Conservation (phyloP, 2,113 vertebrate genomes). For the Larimichthys polyactis region DNA sequence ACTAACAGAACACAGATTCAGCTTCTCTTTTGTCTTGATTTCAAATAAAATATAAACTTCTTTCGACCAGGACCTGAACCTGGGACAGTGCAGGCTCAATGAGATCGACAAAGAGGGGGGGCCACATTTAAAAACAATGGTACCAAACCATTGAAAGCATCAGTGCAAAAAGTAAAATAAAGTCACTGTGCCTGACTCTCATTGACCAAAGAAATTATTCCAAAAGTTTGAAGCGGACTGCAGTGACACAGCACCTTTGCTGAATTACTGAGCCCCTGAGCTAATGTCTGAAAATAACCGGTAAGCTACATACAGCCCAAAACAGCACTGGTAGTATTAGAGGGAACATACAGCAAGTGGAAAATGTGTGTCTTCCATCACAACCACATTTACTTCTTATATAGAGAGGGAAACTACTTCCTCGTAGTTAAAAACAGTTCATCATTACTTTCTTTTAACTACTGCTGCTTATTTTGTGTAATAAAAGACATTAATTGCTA, state of each 20-base stretch:
- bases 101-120: too few species aligned
- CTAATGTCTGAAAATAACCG: not conserved
- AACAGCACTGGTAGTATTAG: not conserved
- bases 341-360: not conserved
- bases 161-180: too few species aligned
- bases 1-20: too few species aligned
- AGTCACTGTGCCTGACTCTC: not conserved
- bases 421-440: not conserved
- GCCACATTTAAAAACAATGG: too few species aligned
- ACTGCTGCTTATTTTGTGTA: not conserved
- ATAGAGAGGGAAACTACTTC: not conserved
- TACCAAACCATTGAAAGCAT: not conserved
- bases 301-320: not conserved
- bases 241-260: not conserved
- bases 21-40: too few species aligned
- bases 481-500: too few species aligned
- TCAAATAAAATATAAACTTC: too few species aligned
- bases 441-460: constrained; percentile 3
- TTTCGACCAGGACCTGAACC: too few species aligned
- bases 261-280: not conserved
- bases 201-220: not conserved
- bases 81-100: too few species aligned
- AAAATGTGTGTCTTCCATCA: not conserved
- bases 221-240: not conserved
- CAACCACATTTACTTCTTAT: not conserved